Evolutionary conservation across 2,113 vertebrate species (phyloP).

Genomic region (Charina bottae): DNA sequence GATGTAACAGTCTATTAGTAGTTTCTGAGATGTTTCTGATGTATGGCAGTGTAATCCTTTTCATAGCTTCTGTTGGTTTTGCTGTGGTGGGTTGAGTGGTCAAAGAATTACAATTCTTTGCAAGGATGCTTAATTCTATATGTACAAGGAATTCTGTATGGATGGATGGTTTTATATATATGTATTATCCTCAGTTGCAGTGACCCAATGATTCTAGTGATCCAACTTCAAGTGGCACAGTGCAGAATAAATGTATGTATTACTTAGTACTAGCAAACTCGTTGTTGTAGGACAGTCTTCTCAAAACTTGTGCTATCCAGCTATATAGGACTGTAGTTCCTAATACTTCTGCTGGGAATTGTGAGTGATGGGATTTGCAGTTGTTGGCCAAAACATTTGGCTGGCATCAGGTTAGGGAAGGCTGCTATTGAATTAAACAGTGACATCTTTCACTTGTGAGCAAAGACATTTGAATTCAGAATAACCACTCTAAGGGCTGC

Average conservation of each 20-base stretch:
- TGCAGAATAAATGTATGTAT: not conserved
- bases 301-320: not conserved
- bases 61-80: too few species aligned
- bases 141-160: not conserved
- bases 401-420: not conserved
- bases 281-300: not conserved
- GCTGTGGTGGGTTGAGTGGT: too few species aligned
- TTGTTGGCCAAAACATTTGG: not conserved
- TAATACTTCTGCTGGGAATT: not conserved
- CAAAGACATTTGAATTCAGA: not conserved
- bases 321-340: not conserved
- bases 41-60: too few species aligned
- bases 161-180: not conserved
- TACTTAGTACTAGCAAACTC: not conserved
- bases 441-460: not conserved
- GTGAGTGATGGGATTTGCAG: not conserved
- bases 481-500: not conserved
- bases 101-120: not conserved
- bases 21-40: too few species aligned
- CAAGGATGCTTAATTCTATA: not conserved
- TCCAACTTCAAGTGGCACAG: not conserved
- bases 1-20: too few species aligned
- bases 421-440: not conserved
- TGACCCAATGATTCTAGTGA: not conserved
- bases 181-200: not conserved